phyloP scores from a whole-genome alignment of 2,888 invertebrate genomes.

The Drosophila kambysellisi region DNA sequence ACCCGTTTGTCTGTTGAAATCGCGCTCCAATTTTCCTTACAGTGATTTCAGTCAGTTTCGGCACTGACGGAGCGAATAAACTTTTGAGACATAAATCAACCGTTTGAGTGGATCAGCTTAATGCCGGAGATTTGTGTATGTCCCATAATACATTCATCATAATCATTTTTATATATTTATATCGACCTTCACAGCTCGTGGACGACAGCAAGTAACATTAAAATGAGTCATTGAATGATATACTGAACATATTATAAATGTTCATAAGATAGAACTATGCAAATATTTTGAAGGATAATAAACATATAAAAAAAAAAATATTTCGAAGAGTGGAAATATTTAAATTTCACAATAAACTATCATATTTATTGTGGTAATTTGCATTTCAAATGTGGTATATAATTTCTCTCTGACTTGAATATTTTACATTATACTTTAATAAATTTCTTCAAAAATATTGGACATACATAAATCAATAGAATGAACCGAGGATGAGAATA shows the following conservation, averaged over 20 bases:
- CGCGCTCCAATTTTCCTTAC: slow-evolving; percentile 31
- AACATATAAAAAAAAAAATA: background rate
- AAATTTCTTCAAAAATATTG: background rate
- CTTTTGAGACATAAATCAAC: slow-evolving; percentile 45
- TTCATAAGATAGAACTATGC: background rate
- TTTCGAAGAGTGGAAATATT: background rate
- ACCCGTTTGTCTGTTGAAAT: slow-evolving; percentile 46
- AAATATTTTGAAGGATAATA: background rate
- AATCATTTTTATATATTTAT: slow-evolving; percentile 22
- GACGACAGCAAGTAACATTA: slow-evolving; percentile 2
- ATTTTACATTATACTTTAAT: background rate
- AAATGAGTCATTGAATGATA: slow-evolving; percentile 1
- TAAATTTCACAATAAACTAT: background rate
- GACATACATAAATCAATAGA: background rate
- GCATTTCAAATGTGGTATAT: background rate
- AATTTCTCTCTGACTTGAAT: background rate
- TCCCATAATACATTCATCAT: slow-evolving; percentile 28
- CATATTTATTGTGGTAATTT: background rate
- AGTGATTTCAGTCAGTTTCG: slow-evolving; percentile 17
- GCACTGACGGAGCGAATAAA: slow-evolving; percentile 14
- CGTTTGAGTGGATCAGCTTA: slow-evolving; percentile 15
- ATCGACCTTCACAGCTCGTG: background rate
- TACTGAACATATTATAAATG: background rate
- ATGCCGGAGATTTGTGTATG: slow-evolving; percentile 19
- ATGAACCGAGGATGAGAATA: background rate